Evolutionary conservation across 2,888 invertebrate species (phyloP).

Genomic region (Axea sp.): DNA sequence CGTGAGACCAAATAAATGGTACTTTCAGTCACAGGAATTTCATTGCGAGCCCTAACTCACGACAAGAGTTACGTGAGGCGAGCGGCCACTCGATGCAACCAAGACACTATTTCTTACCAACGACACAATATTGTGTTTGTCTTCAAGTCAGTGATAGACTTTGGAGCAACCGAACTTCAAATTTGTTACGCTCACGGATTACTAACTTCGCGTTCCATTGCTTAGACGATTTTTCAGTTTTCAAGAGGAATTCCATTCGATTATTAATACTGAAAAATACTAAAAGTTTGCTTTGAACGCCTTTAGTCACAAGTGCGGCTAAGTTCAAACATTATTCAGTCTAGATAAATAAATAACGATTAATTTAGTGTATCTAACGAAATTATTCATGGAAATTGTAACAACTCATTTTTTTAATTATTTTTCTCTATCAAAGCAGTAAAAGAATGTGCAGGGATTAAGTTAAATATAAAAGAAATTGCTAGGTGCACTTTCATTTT

Average conservation of each 20-base stretch:
- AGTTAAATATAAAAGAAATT: no score
- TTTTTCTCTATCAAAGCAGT: no score
- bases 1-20: slow-evolving; percentile 26
- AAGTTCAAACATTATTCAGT: no score
- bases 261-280: not conserved
- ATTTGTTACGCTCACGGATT: not conserved
- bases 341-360: no score
- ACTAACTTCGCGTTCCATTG: not conserved
- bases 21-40: slow-evolving; percentile 36
- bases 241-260: not conserved
- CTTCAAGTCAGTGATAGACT: slow-evolving; percentile 20
- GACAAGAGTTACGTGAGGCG: slow-evolving; percentile 14
- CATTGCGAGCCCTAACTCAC: slow-evolving; percentile 25
- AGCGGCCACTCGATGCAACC: not conserved
- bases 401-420: no score
- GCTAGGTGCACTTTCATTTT: no score
- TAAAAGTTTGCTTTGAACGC: not conserved
- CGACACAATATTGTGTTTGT: slow-evolving; percentile 24
- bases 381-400: no score
- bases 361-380: no score
- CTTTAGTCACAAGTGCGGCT: no score
- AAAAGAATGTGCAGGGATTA: no score
- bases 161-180: not conserved
- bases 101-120: not conserved
- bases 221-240: not conserved